Evolutionary conservation across 1,140 invertebrate genomes (phyloP), one percentile per base, ranked within the genome.

Genomic region (Drosophila dunni): DNA sequence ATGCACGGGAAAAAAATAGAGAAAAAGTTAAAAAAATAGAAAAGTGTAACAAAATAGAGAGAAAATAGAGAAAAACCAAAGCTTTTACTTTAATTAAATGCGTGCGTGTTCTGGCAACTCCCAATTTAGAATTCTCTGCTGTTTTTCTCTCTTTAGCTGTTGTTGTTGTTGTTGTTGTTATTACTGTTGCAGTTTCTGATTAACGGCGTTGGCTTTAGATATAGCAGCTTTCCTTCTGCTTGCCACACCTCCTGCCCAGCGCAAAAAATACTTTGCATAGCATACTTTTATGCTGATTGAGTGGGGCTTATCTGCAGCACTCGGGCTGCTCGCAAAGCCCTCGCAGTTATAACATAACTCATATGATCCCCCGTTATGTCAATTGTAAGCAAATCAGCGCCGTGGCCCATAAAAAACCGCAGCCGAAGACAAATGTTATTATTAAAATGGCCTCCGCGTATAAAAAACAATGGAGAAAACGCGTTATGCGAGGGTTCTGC

Each of bases 21-120:
- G n/a, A 24, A 45, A 63, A 58, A 62, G 62, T 77, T 64, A 29
- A 29, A 0, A 29, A 29, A 56, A 29, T 44, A 60, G 46, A 20
- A 44, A 73, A 68, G 60, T 69, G 33, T 9, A 15, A 13, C 44
- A 36, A 58, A 62, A 36, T 57, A 66, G 54, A 38, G 20, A 24
- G 58, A 63, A 51, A 58, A 73, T 33, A 64, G 64, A 54, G 68
- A 63, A 73, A 81, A 88, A 70, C 61, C 84, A 72, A 88, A 72
- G 83, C 83, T 88, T 88, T 88, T 88, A 88, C 84, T 88, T 89
- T 88, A 88, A 88, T 88, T 88, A 88, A 88, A 88, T 88, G 83
- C 79, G 83, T 88, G 83, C 83, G 83, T 88, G 83, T 69, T 54
- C 48, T 51, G 68, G 72, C 63, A 82, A 88, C 71, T 82, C 48